Evolutionary conservation across 1,140 invertebrate genomes (phyloP), one percentile per base, ranked within the genome.

Genomic region (Drosophila eugracilis): DNA sequence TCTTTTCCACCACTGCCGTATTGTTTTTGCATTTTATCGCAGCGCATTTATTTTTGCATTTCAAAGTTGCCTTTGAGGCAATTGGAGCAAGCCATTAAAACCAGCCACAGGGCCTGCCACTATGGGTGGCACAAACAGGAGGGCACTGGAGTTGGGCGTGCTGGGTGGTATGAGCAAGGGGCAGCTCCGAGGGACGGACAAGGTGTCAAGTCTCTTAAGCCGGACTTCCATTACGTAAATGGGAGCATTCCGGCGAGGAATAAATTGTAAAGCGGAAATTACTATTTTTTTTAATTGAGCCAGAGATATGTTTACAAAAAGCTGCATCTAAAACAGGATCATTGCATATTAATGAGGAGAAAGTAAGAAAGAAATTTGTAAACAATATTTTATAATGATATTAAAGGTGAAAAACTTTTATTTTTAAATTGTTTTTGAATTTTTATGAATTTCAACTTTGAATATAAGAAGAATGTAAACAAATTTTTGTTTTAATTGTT

Each of bases 1-100:
- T 36, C 50, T 26, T 37, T 52, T 6, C 42, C 53, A 58, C 39
- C 19, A 3, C 14, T 9, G 28, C 14, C 66, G 74, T 78, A 78
- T 89, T 89, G 84, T 88, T 83, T 85, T 88, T 88, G 83, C 83
- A 83, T 83, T 88, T 88, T 88, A 88, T 88, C 78, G 83, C 71
- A 72, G 66, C 78, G 81, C 83, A 88, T 88, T 88, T 88, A 88
- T 78, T 88, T 86, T 78, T 88, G 83, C 83, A 88, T 88, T 83
- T 88, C 78, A 88, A 88, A 88, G 76, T 63, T 60, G 42, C 71
- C 66, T 52, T 66, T 57, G 54, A 72, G 55, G 69, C 66, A 70
- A 70, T 70, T 70, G 66, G 63, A 57, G 50, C 32, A 70, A 28
- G 63, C 73, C 73, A 76, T 76, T 76, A 70, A 76, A 63, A 74